Evolutionary conservation across 1,140 invertebrate species (phyloP).

Genomic region (Drosophila leontia): DNA sequence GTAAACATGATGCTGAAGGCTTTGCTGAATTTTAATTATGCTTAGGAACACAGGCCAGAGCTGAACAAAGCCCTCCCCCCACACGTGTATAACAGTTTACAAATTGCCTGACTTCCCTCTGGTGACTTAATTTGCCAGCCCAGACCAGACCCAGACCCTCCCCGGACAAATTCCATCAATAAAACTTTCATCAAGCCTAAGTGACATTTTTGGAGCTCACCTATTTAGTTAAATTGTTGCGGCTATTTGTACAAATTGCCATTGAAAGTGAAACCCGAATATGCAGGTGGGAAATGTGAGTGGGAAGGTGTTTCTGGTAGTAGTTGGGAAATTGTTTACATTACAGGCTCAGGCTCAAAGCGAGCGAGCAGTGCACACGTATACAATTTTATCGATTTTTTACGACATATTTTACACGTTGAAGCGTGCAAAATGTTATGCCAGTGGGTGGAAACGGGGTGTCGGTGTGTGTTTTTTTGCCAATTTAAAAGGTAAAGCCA

Average conservation of each 20-base stretch:
- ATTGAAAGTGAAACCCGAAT: slow-evolving; percentile 48
- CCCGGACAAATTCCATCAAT: slow-evolving; percentile 60
- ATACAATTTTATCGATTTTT: slow-evolving; percentile 74
- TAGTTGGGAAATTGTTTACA: slow-evolving; percentile 65
- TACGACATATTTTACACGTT: slow-evolving; percentile 67
- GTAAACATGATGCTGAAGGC: slow-evolving; percentile 56
- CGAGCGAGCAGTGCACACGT: slow-evolving; percentile 33
- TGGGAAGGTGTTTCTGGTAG: background rate
- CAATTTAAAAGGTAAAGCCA: slow-evolving; percentile 55
- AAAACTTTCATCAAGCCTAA: slow-evolving; percentile 67
- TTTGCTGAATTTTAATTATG: slow-evolving; percentile 69
- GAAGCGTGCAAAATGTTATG: slow-evolving; percentile 60
- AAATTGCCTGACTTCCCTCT: slow-evolving; percentile 29
- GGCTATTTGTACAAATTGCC: slow-evolving; percentile 69
- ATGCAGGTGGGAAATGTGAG: slow-evolving; percentile 15
- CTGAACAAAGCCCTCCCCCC: slow-evolving; percentile 9
- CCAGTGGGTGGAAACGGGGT: background rate
- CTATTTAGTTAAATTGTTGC: slow-evolving; percentile 59
- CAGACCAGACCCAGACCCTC: background rate
- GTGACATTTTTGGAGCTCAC: slow-evolving; percentile 39
- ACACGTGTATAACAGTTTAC: slow-evolving; percentile 12
- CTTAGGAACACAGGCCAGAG: slow-evolving; percentile 23
- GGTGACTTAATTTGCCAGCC: slow-evolving; percentile 60
- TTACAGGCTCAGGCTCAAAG: slow-evolving; percentile 35
- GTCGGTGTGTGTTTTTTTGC: slow-evolving; percentile 22